phyloP scores from a whole-genome alignment of 2,113 vertebrate species.

The Albula goreensis region DNA sequence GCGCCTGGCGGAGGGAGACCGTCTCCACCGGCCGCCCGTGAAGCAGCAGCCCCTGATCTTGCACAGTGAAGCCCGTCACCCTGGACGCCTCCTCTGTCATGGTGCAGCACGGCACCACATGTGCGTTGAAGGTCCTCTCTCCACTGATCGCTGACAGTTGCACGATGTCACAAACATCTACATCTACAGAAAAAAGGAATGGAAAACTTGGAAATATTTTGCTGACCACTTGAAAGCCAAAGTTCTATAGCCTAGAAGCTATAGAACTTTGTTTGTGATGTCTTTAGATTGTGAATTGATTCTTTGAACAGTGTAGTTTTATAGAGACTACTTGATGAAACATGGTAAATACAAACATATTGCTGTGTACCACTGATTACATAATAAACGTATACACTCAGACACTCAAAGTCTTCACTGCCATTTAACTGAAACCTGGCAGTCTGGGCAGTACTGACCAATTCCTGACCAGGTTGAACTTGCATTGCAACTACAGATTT shows the following conservation, averaged over 20 bases:
- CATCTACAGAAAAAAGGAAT: slow-evolving; percentile 15
- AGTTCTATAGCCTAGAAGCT: background rate
- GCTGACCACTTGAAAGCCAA: background rate
- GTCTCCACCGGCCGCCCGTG: slow-evolving; percentile 54
- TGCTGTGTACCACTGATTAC: too few species aligned
- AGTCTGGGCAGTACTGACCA: too few species aligned
- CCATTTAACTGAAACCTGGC: too few species aligned
- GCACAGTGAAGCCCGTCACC: slow-evolving; percentile 63
- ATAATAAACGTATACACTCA: too few species aligned
- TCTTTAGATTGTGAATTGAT: background rate
- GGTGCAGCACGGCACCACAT: slow-evolving; percentile 53
- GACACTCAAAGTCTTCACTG: too few species aligned
- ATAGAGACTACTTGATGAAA: too few species aligned
- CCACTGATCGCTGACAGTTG: slow-evolving; percentile 70
- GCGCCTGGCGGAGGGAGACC: slow-evolving; percentile 57
- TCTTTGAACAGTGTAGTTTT: too few species aligned
- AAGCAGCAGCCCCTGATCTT: slow-evolving; percentile 52
- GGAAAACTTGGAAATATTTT: background rate
- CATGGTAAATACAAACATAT: too few species aligned
- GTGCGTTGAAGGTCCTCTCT: slow-evolving; percentile 61
- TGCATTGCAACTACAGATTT: too few species aligned
- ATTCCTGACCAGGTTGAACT: too few species aligned
- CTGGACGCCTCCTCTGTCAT: slow-evolving; percentile 56
- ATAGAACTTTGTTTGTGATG: background rate
- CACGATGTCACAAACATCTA: slow-evolving; percentile 60